Base-by-base conservation (phyloP, 2,113 vertebrate species). In the Carassius auratus region DNA sequence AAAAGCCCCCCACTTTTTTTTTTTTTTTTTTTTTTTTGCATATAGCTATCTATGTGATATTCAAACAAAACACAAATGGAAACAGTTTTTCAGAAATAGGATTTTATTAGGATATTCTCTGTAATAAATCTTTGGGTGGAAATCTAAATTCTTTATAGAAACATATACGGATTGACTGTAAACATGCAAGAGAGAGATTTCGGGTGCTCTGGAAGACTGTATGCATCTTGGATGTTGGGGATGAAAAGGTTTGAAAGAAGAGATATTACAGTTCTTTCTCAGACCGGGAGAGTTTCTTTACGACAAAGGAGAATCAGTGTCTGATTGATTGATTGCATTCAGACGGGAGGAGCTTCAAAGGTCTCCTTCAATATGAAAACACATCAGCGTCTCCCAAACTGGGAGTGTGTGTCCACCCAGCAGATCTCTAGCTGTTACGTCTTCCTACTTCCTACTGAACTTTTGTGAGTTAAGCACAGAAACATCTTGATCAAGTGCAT, bases 31-130 rank as follows among this genome's bases (percentile, higher is more conserved):
- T 26, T 26, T 42, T 10, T 45, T 45, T 45, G 42, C 42, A 45
- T 50, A 50, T 12, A 50, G 50, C 52, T 55, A 55, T 45, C 42
- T 55, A 17, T 17, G 52, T 55, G 1, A 52, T 52, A 52, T 52
- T 52, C 14, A 55, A 1, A 36, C 68, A 83, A 61, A 23, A 9
- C 26, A 9, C n/a, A 81, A 17, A 52, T 33, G 52, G 10, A 55
- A 5, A 21, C 36, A 68, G 42, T 45, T 30, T 42, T 78, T 42
- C 48, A 85, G 92, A 87, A 87, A 87, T 84, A 89, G 79, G 88
- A 15, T 85, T 91, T 93, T 90, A 90, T 92, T 92, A 93, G 91
- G 91, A 93, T 92, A 92, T 90, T 84, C 78, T 84, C 90, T 93
- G 90, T 89, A 89, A 90, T 89, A 90, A 82, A 1, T 93, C 89